Evolutionary conservation across 2,888 invertebrate species (phyloP), one percentile per base, ranked within the genome.

Genomic region (Epirrhoe alternata): DNA sequence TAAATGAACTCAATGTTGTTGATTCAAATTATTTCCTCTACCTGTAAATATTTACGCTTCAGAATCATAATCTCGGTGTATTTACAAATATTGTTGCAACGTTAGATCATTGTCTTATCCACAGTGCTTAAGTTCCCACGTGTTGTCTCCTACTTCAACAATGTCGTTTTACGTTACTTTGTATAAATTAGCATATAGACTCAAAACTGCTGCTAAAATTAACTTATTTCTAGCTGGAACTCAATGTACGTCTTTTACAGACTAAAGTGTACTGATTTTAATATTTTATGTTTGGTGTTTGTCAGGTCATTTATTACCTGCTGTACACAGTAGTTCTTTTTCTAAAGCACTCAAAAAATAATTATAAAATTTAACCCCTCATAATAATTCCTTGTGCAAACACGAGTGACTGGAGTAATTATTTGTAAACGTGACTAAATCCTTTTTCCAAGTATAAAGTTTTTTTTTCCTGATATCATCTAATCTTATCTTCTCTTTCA

Each of bases 81-180:
- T 68, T 70, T 67, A 61, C 59, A 68, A 68, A 70, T 42, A 64
- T 35, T 61, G 42, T 61, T 60, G 47, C 61, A 71, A 54, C n/a
- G 16, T 58, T 66, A 54, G 53, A 66, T 63, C 64, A 64, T 55
- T 68, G 64, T 57, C 56, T 50, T 17, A 47, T 38, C 38, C 49
- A 38, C 35, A 30, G 12, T 49, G 17, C 38, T 47, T 50, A 52
- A 30, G 38, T 56, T 54, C 14, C 17, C 61, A 66, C 60, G 68
- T 61, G 51, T 63, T 51, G 53, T 52, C 16, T 35, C 6, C 6
- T 24, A 45, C 30, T 56, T 52, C 17, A 51, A 58, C 47, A 66
- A 84, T 82, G 83, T 76, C 78, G 62, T 70, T 81, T 73, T 83
- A 83, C 77, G 72, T 78, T 63, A 67, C 69, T 54, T 70, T 81